Evolutionary conservation across 53 echinoderm and acorn worm species (phyloP).

Genomic region (Mesocentrotus franciscanus): DNA sequence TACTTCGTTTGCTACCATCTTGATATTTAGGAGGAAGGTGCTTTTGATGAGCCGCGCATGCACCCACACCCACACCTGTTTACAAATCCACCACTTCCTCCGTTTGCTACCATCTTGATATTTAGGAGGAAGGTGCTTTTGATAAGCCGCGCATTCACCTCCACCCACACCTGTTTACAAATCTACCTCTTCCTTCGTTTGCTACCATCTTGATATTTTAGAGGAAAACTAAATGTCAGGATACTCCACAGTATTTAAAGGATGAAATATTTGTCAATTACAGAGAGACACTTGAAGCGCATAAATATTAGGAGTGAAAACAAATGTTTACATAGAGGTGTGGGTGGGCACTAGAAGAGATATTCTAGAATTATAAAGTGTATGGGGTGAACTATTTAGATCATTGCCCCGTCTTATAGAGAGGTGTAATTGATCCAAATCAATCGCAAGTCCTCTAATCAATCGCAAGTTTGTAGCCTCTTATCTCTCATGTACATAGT

Average conservation of each 20-base stretch:
- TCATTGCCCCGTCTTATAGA: too few relatives aligned
- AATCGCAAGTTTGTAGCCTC: too few relatives aligned
- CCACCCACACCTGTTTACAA: neutral
- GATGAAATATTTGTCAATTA: neutral
- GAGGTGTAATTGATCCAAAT: too few relatives aligned
- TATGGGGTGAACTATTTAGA: neutral
- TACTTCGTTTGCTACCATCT: too few relatives aligned
- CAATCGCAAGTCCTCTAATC: too few relatives aligned
- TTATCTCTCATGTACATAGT: too few relatives aligned
- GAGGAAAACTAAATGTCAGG: neutral
- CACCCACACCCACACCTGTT: neutral
- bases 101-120: neutral
- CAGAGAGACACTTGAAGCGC: neutral
- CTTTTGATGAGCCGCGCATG: too few relatives aligned
- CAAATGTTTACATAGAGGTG: neutral
- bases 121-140: neutral
- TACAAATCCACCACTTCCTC: neutral
- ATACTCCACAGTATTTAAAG: neutral
- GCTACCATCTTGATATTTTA: neutral
- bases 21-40: too few relatives aligned
- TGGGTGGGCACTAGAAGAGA: neutral
- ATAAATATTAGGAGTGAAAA: neutral
- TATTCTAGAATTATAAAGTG: neutral
- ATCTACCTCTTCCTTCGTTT: neutral
- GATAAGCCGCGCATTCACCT: too few relatives aligned